These are phyloP conservation scores for Arremon brunneinucha DNA, from an alignment of 2,797 vertebrate species.

Conservation along the genomic window DNA sequence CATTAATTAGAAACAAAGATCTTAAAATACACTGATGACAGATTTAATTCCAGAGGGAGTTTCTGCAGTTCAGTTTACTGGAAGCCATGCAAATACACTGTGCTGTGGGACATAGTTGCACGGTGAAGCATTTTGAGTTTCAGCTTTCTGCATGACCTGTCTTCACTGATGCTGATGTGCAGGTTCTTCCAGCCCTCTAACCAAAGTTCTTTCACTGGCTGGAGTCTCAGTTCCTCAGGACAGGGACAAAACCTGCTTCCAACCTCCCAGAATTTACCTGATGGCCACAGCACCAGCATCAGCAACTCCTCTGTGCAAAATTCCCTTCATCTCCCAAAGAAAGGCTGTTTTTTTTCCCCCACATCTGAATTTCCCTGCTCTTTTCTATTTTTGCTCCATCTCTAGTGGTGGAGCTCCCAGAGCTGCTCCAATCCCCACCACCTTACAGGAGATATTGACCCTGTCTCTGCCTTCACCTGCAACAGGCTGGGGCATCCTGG, in stretches of 20 bases:
- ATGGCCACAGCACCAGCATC: neutral
- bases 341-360: neutral
- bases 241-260: neutral
- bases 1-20: neutral
- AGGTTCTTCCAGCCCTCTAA: neutral
- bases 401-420: neutral
- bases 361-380: neutral
- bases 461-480: neutral
- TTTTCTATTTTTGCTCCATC: neutral
- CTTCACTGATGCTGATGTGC: neutral
- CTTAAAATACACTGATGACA: neutral
- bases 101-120: neutral
- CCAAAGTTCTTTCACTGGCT: neutral
- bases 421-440: neutral
- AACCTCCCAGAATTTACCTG: neutral
- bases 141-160: neutral
- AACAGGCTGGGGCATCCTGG: neutral
- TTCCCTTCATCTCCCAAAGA: neutral
- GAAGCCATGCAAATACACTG: neutral
- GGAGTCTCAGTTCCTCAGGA: neutral
- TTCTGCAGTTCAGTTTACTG: neutral
- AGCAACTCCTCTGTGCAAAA: neutral
- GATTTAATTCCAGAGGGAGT: neutral
- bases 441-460: neutral
- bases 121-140: neutral